phyloP scores from a whole-genome alignment of 92 coral and sea anemone genomes.

The Zoanthus gigantus region DNA sequence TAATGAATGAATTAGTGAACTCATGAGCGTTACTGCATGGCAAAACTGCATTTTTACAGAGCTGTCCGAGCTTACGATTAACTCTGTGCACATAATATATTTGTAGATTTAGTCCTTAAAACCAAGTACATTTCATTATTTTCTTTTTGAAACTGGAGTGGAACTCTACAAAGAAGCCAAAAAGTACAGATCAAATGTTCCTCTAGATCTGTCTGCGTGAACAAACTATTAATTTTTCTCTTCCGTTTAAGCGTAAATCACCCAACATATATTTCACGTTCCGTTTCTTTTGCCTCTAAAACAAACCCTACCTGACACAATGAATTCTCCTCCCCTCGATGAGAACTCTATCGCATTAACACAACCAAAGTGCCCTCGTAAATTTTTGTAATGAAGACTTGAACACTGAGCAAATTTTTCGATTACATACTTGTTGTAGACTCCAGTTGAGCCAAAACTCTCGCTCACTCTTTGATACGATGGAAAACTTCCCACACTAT shows the following conservation, averaged over 20 bases:
- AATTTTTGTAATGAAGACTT: slow-evolving; percentile 76
- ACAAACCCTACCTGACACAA: slow-evolving; percentile 86
- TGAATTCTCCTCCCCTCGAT: slow-evolving; percentile 86
- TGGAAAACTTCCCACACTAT: slow-evolving; percentile 56
- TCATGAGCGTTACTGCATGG: too few species aligned
- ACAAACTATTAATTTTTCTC: not conserved
- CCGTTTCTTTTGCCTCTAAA: not conserved
- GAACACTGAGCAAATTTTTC: slow-evolving; percentile 71
- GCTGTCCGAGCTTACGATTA: too few species aligned
- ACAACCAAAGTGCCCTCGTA: slow-evolving; percentile 94
- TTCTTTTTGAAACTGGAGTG: too few species aligned
- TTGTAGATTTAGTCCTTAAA: too few species aligned
- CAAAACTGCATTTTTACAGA: too few species aligned
- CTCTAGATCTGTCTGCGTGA: too few species aligned
- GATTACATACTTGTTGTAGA: slow-evolving; percentile 66
- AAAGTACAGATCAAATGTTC: too few species aligned
- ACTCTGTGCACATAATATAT: too few species aligned
- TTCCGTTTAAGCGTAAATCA: not conserved
- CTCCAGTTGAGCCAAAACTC: slow-evolving; percentile 58
- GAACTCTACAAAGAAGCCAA: too few species aligned
- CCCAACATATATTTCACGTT: not conserved
- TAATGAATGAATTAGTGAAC: too few species aligned
- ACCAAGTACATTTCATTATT: too few species aligned
- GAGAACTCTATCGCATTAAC: slow-evolving; percentile 97
- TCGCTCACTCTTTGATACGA: slow-evolving; percentile 65